Evolutionary conservation across 53 echinoderm and acorn worm species (phyloP).

Genomic region (Apostichopus leukothele): DNA sequence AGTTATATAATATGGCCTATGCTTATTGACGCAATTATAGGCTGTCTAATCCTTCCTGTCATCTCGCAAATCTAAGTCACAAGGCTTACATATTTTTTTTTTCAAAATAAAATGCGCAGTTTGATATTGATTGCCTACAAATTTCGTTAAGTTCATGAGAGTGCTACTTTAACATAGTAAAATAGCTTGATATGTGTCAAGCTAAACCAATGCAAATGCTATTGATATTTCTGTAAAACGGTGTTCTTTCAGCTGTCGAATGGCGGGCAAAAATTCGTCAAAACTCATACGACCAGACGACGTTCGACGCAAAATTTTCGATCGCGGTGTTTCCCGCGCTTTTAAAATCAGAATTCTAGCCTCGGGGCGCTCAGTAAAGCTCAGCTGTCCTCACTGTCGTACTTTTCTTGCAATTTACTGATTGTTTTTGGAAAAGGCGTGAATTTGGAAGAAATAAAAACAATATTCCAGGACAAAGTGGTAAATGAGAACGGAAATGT

Average conservation of each 20-base stretch:
- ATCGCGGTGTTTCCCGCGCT: slow-evolving; percentile 46
- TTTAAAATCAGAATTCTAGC: slow-evolving; percentile 47
- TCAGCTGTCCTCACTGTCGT: slow-evolving; percentile 43
- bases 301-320: slow-evolving; percentile 47
- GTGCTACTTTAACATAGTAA: slow-evolving; percentile 34
- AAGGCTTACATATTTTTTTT: background rate
- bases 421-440: slow-evolving; percentile 49
- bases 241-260: slow-evolving; percentile 65
- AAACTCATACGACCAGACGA: slow-evolving; percentile 46
- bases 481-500: slow-evolving; percentile 38
- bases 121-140: slow-evolving; percentile 10
- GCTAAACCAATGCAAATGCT: slow-evolving; percentile 47
- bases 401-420: slow-evolving; percentile 39
- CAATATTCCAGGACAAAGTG: slow-evolving; percentile 27
- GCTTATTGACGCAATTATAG: background rate
- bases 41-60: background rate
- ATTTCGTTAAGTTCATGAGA: background rate
- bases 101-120: background rate
- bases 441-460: slow-evolving; percentile 47
- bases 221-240: slow-evolving; percentile 54
- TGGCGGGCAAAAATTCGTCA: slow-evolving; percentile 47
- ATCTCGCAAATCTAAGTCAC: background rate
- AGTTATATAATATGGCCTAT: background rate
- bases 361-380: slow-evolving; percentile 36
- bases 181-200: slow-evolving; percentile 44